phyloP scores from a whole-genome alignment of 1,140 invertebrate species.

The Leptinotarsa undecemlineata region DNA sequence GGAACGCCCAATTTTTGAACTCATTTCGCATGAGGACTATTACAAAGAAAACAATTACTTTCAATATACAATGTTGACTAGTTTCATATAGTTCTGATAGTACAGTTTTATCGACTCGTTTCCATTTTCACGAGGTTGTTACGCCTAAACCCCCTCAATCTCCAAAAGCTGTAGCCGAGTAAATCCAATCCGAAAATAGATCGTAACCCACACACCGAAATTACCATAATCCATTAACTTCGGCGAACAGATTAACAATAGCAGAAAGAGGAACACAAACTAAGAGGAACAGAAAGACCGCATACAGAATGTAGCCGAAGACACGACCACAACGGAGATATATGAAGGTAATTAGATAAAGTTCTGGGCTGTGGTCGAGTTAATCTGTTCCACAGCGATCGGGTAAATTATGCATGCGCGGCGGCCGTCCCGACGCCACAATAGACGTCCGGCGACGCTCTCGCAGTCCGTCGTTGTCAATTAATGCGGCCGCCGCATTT shows the following conservation, averaged over 20 bases:
- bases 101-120: too few relatives aligned
- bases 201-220: neutral
- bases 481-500: conserved; percentile 18
- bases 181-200: conserved; percentile 1
- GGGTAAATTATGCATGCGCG: conserved; percentile 39
- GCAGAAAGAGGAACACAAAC: conserved; percentile 7
- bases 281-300: conserved; percentile 5
- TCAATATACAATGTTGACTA: too few relatives aligned
- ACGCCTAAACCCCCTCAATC: too few relatives aligned
- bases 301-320: conserved; percentile 31
- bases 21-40: too few relatives aligned
- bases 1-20: too few relatives aligned
- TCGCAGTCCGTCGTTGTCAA: conserved; percentile 29
- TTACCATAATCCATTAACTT: conserved; percentile 6
- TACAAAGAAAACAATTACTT: too few relatives aligned
- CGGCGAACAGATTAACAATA: neutral
- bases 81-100: too few relatives aligned
- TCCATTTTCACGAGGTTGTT: too few relatives aligned
- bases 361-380: conserved; percentile 48
- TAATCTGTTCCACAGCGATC: conserved; percentile 39
- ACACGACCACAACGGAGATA: conserved; percentile 42
- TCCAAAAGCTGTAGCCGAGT: neutral
- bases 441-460: conserved; percentile 35
- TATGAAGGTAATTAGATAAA: conserved; percentile 51
- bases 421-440: conserved; percentile 35